Evolutionary conservation across 2,888 invertebrate genomes (phyloP).

Genomic region (Mesopsocus fuscifrons): DNA sequence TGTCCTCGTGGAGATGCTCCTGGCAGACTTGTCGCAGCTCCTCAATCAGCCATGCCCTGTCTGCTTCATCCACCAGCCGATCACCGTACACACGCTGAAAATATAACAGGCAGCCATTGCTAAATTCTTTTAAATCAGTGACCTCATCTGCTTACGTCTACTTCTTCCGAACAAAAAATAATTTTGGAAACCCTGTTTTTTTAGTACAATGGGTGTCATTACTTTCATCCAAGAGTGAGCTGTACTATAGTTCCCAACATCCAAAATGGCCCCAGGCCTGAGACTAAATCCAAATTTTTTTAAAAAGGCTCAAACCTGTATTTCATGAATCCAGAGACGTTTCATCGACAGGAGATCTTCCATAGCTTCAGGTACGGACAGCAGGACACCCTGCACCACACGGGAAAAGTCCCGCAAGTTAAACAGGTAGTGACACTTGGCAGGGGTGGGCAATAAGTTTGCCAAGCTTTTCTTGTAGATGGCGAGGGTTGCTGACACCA

Average conservation of each 20-base stretch:
- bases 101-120: too few relatives aligned
- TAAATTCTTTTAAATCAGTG: too few relatives aligned
- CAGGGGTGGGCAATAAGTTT: slow-evolving; percentile 78
- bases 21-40: slow-evolving; percentile 43
- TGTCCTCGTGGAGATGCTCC: slow-evolving; percentile 39
- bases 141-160: too few relatives aligned
- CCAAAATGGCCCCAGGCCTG: too few relatives aligned
- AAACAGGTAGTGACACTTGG: slow-evolving; percentile 88
- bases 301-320: slow-evolving; percentile 26
- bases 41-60: slow-evolving; percentile 61
- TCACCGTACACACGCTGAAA: slow-evolving; percentile 78
- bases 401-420: slow-evolving; percentile 86
- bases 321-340: slow-evolving; percentile 86
- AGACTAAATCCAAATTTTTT: too few relatives aligned
- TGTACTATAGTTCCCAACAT: too few relatives aligned
- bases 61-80: slow-evolving; percentile 67
- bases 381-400: slow-evolving; percentile 78
- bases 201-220: too few relatives aligned
- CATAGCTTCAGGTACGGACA: slow-evolving; percentile 84
- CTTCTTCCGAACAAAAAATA: too few relatives aligned
- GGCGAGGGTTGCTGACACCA: slow-evolving; percentile 69
- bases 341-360: slow-evolving; percentile 72
- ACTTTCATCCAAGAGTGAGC: too few relatives aligned
- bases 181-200: too few relatives aligned
- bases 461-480: slow-evolving; percentile 66